Conservation (phyloP, 2,797 vertebrate species). For the Schizopygopsis pylzovi region DNA sequence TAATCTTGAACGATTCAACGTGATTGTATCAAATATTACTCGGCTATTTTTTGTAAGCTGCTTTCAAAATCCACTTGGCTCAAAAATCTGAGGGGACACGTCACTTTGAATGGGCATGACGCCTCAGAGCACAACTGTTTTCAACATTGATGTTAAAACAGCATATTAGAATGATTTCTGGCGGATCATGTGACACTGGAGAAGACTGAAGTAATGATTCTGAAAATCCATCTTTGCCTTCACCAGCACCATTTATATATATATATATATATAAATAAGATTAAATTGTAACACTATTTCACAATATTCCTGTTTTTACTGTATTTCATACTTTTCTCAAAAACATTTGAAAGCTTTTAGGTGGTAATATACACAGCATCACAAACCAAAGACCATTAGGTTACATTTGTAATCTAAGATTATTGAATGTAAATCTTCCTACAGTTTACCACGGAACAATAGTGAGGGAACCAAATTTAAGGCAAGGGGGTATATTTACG, state of each 20-base stretch:
- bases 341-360: not conserved
- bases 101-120: not conserved
- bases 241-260: not conserved
- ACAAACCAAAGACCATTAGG: not conserved
- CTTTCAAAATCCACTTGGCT: too few species aligned
- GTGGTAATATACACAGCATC: not conserved
- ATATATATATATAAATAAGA: not conserved
- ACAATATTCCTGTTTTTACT: not conserved
- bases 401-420: not conserved
- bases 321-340: not conserved
- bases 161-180: not conserved
- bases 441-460: not conserved
- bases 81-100: too few species aligned
- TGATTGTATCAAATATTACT: too few species aligned
- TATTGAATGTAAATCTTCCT: not conserved
- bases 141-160: not conserved
- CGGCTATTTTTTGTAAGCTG: too few species aligned
- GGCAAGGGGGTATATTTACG: conserved; percentile 8
- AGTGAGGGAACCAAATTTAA: not conserved
- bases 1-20: too few species aligned
- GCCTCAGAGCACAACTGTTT: not conserved
- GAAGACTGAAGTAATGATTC: not conserved
- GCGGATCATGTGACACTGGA: not conserved
- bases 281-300: not conserved
- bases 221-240: not conserved